Conservation (phyloP, 1,140 invertebrate species). For the Elymnias hypermnestra region DNA sequence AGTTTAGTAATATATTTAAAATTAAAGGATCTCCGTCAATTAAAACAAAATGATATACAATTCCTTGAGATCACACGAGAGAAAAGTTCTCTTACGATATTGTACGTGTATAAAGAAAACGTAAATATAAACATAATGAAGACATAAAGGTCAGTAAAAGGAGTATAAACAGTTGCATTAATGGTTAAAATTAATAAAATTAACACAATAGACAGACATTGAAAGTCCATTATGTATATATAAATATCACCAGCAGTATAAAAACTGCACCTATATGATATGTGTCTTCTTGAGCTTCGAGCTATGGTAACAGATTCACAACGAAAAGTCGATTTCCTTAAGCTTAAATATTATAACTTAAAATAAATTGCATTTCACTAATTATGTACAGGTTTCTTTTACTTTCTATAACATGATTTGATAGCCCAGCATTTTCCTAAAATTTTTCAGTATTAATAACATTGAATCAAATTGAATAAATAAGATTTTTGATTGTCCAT, state of each 20-base stretch:
- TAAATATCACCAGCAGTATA: slow-evolving; percentile 21
- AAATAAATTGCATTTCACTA: slow-evolving; percentile 47
- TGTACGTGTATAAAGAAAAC: background rate
- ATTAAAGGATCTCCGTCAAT: too few species aligned
- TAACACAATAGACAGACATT: slow-evolving; percentile 7
- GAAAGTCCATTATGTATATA: slow-evolving; percentile 11
- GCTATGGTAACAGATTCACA: slow-evolving; percentile 62
- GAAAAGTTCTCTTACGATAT: background rate
- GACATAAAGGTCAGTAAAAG: background rate
- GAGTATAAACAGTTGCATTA: background rate
- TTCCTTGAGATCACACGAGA: slow-evolving; percentile 8
- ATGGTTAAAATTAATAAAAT: slow-evolving; percentile 7
- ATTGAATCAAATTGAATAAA: too few species aligned
- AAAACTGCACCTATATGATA: slow-evolving; percentile 45
- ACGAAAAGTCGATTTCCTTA: slow-evolving; percentile 25
- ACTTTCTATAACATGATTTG: too few species aligned
- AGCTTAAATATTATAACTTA: slow-evolving; percentile 26
- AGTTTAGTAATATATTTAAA: slow-evolving; percentile 2
- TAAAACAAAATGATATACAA: background rate
- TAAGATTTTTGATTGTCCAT: too few species aligned
- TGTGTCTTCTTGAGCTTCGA: slow-evolving; percentile 62
- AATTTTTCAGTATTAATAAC: too few species aligned
- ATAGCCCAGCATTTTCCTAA: too few species aligned
- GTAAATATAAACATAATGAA: too few species aligned
- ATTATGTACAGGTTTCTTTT: slow-evolving; percentile 60